Evolutionary conservation across 2,888 invertebrate genomes (phyloP), one percentile per base, ranked within the genome.

Genomic region (Halictus ligatus): DNA sequence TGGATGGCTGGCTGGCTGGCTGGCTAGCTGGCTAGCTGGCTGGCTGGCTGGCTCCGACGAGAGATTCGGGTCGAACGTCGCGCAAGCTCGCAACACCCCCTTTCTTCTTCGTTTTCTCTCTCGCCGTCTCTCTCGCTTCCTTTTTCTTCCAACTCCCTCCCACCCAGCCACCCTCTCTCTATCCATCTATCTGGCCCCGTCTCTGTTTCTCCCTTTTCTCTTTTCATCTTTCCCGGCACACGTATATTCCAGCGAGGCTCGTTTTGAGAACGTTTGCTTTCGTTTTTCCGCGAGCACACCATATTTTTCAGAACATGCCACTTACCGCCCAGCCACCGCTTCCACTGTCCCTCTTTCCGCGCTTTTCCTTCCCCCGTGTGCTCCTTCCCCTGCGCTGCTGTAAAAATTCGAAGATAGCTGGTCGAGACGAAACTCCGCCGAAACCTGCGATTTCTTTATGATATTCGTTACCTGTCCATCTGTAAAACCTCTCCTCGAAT

Each of bases 51-150:
- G 93, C 92, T 91, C 88, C 92, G 92, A 93, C 90, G 92, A 91
- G 92, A 88, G 90, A 90, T 89, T 89, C 90, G 93, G 94, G 93
- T 93, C 93, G 94, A 94, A 94, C 91, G 92, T 94, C 92, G 94
- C 94, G 94, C 94, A 94, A 94, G 92, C 94, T 94, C 93, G 84
- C 90, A 90, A 84, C 89, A 87, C 89, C 81, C 90, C 86, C 84
- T 86, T 89, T 89, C 90, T 88, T 85, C 89, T 87, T 81, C 84
- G 83, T 85, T 84, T 85, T 90, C 89, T 82, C 85, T 75, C 88
- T 72, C 60, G 81, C 81, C 69, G 40, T 69, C 85, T 80, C 86
- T 67, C 83, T 71, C 72, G 35, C 12, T 71, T 35, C 71, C 75
- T 78, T 71, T 69, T 48, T 81, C 12, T 77, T 76, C 85, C 72